Base-by-base conservation (phyloP, 2,888 invertebrate genomes). In the Pherbina coryleti region DNA sequence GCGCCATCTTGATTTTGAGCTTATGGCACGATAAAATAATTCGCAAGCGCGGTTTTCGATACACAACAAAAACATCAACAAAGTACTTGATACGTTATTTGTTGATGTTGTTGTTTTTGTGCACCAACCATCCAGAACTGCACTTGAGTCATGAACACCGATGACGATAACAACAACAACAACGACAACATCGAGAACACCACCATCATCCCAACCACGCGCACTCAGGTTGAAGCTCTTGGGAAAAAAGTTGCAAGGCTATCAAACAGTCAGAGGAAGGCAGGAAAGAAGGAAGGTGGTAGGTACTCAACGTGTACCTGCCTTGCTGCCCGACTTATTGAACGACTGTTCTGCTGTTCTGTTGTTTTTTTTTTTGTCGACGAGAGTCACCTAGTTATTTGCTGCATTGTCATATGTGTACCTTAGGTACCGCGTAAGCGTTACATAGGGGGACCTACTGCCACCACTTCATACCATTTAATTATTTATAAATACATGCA, bases 61-160 rank as follows among this genome's bases (percentile, higher is more conserved):
- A 25, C 69, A 28, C 22, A 64, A 66, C 19, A 72, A 71, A 51
- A 77, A 57, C 53, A 76, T n/a, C 69, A 44, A 84, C 11, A 11
- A 11, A 1, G 44, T 11, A 44, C 44, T 44, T 44, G 44, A 11
- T 44, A 44, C 44, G 44, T 44, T 44, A 44, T 44, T 84, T 77
- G 82, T 79, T 83, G 67, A 57, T 76, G 79, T 70, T 80, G 76
- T 72, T 79, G 78, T 71, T 76, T 14, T 69, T 25, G 69, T 75
- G 57, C 57, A 55, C 60, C 72, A 72, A 37, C 44, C 34, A 60
- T 55, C 60, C 72, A 72, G 72, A 72, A 72, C 60, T 72, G 57
- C 74, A 66, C 51, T 64, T 74, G 74, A 62, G 51, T 51, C 51
- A 51, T 69, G 69, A 51, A 51, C 14, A 69, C 11, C 69, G 51